A percentile compares a stretch with the other conserved stretches of the same genome.
These are phyloP conservation scores for Aphelenchoides fujianensis DNA, from an alignment of 1,140 invertebrate species.

Conservation along the genomic window DNA sequence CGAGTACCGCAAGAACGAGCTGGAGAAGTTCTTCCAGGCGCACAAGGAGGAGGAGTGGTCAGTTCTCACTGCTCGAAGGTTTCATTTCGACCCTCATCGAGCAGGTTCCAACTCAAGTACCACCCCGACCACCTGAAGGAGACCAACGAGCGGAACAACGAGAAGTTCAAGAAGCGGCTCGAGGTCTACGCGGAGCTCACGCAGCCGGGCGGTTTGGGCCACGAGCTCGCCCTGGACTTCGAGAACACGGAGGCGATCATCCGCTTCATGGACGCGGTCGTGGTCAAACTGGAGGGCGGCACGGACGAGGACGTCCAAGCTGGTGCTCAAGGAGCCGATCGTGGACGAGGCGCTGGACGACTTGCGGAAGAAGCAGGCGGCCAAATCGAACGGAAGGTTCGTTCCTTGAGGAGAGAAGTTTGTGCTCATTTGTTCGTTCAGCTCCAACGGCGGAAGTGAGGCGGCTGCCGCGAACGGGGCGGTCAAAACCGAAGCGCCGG, in stretches of 20 bases:
- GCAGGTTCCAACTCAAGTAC: conserved; percentile 97
- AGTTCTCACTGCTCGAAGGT: conserved; percentile 62
- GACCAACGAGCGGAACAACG: conserved; percentile 79
- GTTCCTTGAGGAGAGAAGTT: conserved; percentile 25
- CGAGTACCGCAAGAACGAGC: conserved; percentile 89
- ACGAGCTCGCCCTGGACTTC: conserved; percentile 78
- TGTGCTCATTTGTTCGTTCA: too few species aligned
- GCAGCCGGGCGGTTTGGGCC: conserved; percentile 71
- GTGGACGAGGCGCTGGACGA: conserved; percentile 60
- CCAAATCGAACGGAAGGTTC: conserved; percentile 29
- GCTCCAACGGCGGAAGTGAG: conserved; percentile 32
- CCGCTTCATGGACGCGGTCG: conserved; percentile 81
- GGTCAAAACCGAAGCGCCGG: conserved; percentile 15
- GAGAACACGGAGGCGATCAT: conserved; percentile 81
- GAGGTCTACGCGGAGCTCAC: conserved; percentile 84
- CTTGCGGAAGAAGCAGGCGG: conserved; percentile 41
- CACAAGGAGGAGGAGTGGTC: conserved; percentile 99
- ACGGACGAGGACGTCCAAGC: conserved; percentile 77
- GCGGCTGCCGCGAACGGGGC: conserved; percentile 34
- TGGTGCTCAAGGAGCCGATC: conserved; percentile 69
- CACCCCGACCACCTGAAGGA: conserved; percentile 92
- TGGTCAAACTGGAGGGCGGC: conserved; percentile 93
- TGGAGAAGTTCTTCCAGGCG: conserved; percentile 95
- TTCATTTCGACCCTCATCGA: conserved; percentile 45
- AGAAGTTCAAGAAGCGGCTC: conserved; percentile 80